Base-by-base conservation (phyloP, 2,113 vertebrate species). In the Rynchops niger region DNA sequence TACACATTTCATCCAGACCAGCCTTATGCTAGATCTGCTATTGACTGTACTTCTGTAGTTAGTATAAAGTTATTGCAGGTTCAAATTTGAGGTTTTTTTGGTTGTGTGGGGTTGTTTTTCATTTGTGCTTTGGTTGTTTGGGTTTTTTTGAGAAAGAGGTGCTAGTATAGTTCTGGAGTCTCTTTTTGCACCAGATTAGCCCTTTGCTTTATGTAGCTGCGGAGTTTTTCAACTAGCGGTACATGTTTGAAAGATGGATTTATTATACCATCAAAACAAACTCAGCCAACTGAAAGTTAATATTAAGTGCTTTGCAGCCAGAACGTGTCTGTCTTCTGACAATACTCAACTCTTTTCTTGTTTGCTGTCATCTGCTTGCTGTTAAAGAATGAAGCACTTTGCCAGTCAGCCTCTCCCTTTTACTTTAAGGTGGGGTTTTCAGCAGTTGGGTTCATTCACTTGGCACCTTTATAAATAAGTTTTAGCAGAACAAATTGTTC, bases 401-500 rank as follows among this genome's bases (percentile, higher is more conserved):
- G 36, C 74, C 90, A 61, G n/a, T 53, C 25, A 9, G 56, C 78
- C 74, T 73, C 92, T 93, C 89, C 89, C 73, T 87, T 80, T 88
- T 67, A 27, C 62, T 69, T 74, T 50, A 61, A 80, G 73, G 82
- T 82, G 62, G 43, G 52, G 65, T 69, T 88, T 87, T 76, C 71
- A 90, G 49, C 79, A 42, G 56, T 90, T 94, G 9, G 3, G 2
- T 95, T 92, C n/a, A 8, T 84, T 81, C 14, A 3, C 30, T 56
- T 91, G 61, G 87, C 78, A 91, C 30, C 8, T 87, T 89, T 67
- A n/a, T 89, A 71, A 78, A n/a, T 91, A 79, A 71, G 43, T 85
- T 91, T 94, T 82, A 85, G 61, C 78, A 63, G 89, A 86, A 88
- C 72, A 77, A 94, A 38, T 89, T 67, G 78, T 78, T 90, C 66